These are phyloP conservation scores for Clarias magur DNA, from an alignment of 2,113 vertebrate species.

Conservation along the genomic window DNA sequence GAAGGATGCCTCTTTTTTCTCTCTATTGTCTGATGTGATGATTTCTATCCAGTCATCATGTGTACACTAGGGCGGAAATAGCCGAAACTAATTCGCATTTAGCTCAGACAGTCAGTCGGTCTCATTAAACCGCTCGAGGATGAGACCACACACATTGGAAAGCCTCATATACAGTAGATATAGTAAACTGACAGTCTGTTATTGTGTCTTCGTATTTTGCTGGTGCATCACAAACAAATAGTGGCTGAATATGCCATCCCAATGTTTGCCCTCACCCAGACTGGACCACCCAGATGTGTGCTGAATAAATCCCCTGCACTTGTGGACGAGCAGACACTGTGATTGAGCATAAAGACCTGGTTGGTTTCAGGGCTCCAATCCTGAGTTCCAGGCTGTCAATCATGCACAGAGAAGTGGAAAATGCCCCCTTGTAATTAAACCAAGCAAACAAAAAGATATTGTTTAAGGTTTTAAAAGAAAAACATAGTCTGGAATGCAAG, in stretches of 20 bases:
- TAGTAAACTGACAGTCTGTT: background rate
- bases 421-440: slow-evolving; percentile 38
- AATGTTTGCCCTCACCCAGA: background rate
- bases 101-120: slow-evolving; percentile 19
- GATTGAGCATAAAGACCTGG: slow-evolving; percentile 49
- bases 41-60: slow-evolving; percentile 54
- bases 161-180: background rate
- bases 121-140: background rate
- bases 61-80: slow-evolving; percentile 48
- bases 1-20: slow-evolving; percentile 43
- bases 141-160: slow-evolving; percentile 11
- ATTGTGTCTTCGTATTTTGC: background rate
- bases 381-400: slow-evolving; percentile 10
- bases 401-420: slow-evolving; percentile 21
- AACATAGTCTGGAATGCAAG: slow-evolving; percentile 24
- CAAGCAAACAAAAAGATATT: slow-evolving; percentile 16
- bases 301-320: slow-evolving; percentile 59
- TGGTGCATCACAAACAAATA: background rate
- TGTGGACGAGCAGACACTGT: slow-evolving; percentile 59
- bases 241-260: background rate
- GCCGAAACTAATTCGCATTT: slow-evolving; percentile 37
- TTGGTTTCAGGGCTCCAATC: slow-evolving; percentile 39
- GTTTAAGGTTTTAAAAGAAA: slow-evolving; percentile 34
- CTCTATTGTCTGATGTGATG: slow-evolving; percentile 47
- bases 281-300: slow-evolving; percentile 60